Conservation (phyloP, 2,797 vertebrate genomes). For the Chanos chanos region DNA sequence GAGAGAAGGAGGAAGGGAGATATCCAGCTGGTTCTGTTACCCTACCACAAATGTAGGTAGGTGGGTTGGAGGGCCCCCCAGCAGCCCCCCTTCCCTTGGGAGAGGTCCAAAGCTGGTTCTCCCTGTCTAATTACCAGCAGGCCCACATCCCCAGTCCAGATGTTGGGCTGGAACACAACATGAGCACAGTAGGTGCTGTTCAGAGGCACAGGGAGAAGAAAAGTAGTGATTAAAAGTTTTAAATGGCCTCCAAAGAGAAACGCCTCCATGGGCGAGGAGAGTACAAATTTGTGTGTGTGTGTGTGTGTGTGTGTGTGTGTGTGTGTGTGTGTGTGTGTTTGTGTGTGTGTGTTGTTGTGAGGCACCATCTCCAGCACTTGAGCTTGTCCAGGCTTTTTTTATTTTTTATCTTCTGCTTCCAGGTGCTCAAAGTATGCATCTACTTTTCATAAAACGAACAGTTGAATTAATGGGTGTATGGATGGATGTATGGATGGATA, state of each 20-base stretch:
- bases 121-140: conserved; percentile 67
- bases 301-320: not conserved
- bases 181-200: conserved; percentile 44
- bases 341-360: too few relatives aligned
- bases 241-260: conserved; percentile 47
- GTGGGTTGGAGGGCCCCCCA: conserved; percentile 37
- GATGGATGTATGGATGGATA: not conserved
- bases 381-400: too few relatives aligned
- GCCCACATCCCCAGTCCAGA: conserved; percentile 65
- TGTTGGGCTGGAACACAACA: conserved; percentile 53
- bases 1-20: conserved; percentile 13
- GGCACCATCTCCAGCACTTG: too few relatives aligned
- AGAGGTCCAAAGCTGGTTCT: conserved; percentile 54
- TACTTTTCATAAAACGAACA: conserved; percentile 14
- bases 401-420: not conserved
- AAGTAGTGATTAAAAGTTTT: conserved; percentile 62
- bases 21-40: conserved; percentile 24
- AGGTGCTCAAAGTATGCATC: not conserved
- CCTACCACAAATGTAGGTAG: conserved; percentile 39
- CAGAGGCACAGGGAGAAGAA: conserved; percentile 41
- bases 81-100: conserved; percentile 53
- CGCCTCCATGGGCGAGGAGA: not conserved
- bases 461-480: not conserved
- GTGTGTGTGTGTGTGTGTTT: not conserved
- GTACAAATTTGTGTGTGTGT: not conserved